Evolutionary conservation across 1,140 invertebrate genomes (phyloP), one percentile per base, ranked within the genome.

Genomic region (Drosophila punjabiensis): DNA sequence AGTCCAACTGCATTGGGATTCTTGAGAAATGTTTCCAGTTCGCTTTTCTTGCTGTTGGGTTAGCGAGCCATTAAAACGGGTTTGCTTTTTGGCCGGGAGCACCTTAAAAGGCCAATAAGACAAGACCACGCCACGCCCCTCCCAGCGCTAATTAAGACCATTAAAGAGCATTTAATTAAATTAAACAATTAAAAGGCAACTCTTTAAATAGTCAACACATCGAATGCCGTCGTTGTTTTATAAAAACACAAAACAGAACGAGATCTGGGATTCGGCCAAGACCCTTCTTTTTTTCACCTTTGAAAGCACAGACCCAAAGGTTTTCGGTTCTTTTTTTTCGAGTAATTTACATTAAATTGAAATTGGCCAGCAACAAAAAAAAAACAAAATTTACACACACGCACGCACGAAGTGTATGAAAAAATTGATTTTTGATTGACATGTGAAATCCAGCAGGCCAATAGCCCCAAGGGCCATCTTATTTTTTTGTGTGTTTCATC

Each of bases 141-240:
- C 16, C 35, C 50, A 50, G 24, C 63, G 48, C 87, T 91, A 90
- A 90, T 87, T 86, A 91, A 86, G 79, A 77, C 73, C 71, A 90
- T 90, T 89, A 89, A 75, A 82, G 73, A 70, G 86, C 76, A 90
- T 91, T 90, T 90, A 90, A 90, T 90, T 86, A 90, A 91, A 91
- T 91, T 91, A 91, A 89, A 91, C 87, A 91, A 90, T 90, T 90
- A 91, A 90, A 88, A 79, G 53, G 35, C 59, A 52, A 14, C 53
- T 47, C 76, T 67, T 67, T 18, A 71, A 74, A 74, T 62, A 75
- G 69, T 32, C 69, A 53, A 73, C 64, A 39, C 65, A 67, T 67
- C 30, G 58, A 67, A 67, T 67, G 28, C 33, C 64, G 7, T 11
- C 47, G 24, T 37, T 24, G 24, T 24, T 24, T 24, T 13, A 9